Base-by-base conservation (phyloP, 2,888 invertebrate genomes). In the Timema podura region DNA sequence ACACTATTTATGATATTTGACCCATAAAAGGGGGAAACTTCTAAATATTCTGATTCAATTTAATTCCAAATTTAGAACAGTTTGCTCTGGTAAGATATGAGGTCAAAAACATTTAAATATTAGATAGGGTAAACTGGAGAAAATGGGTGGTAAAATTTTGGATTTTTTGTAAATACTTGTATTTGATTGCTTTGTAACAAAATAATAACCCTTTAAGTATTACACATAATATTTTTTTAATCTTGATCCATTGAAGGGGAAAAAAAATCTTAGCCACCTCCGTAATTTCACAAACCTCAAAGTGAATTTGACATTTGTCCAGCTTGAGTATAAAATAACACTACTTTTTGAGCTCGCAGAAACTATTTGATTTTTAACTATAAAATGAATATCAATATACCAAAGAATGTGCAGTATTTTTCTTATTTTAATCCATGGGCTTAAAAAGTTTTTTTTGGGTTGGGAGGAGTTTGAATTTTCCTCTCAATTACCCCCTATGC, bases 401-500 rank as follows among this genome's bases (percentile, higher is more conserved):
- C 5, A 6, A 59, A 11, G 59, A 59, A 59, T 15, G 44, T 59
- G 59, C 44, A 59, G 59, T 8, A 59, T 15, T 54, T 6, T 13
- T 7, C 6, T 54, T 54, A 59, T 15, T 5, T 59, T 59, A 5
- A 59, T 59, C 9, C 30, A 59, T 5, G 5, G 6, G 44, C 30
- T 59, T 15, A 15, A 59, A 59, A 15, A 15, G 11, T 9, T 5
- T 6, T 59, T 59, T 7, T 5, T 7, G 59, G 44, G 16, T 16
- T 9, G 59, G 59, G 44, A 44, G 30, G 11, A 15, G n/a, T n/a
- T n/a, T n/a, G n/a, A 15, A 59, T 8, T 59, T 59, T 44, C 16
- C 59, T 59, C 59, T 44, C 59, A 59, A 59, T 59, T 59, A 16
- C 59, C 59, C 59, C 59, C 59, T n/a, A 59, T 59, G 59, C 44